These are phyloP conservation scores for Antheraea mylitta DNA, from an alignment of 1,140 invertebrate species.

Conservation along the genomic window DNA sequence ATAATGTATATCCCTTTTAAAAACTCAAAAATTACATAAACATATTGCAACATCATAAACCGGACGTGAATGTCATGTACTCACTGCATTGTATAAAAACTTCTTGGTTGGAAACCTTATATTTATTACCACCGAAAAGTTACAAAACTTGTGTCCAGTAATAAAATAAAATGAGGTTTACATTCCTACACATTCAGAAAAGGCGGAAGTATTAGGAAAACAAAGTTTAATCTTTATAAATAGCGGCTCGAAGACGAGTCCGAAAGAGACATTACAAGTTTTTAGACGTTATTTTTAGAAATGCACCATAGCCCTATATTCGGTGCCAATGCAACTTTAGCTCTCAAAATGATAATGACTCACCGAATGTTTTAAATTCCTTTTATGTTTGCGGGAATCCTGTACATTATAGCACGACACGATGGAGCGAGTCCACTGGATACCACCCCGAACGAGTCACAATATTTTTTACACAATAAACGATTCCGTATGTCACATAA, in stretches of 20 bases:
- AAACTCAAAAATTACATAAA: neutral
- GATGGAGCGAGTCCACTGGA: conserved; percentile 47
- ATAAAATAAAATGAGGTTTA: conserved; percentile 21
- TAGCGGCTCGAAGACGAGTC: conserved; percentile 23
- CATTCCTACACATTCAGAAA: conserved; percentile 15
- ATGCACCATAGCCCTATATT: conserved; percentile 16
- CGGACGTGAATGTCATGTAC: neutral
- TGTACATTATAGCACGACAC: conserved; percentile 64
- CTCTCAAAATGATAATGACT: conserved; percentile 62
- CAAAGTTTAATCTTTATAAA: conserved; percentile 29
- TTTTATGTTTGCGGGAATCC: conserved; percentile 67
- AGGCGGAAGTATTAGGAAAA: conserved; percentile 26
- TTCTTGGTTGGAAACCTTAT: neutral
- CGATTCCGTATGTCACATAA: conserved; percentile 51
- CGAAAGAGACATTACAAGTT: conserved; percentile 26
- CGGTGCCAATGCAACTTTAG: conserved; percentile 14
- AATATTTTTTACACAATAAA: conserved; percentile 49
- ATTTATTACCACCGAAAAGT: neutral
- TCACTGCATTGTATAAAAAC: neutral
- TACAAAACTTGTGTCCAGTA: conserved; percentile 7
- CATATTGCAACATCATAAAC: neutral
- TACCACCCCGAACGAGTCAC: conserved; percentile 64
- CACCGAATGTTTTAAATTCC: conserved; percentile 77
- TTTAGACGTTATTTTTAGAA: conserved; percentile 27
- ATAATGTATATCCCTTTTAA: no score